Conservation (phyloP, 2,113 vertebrate species). For the Hiodon tergisus region DNA sequence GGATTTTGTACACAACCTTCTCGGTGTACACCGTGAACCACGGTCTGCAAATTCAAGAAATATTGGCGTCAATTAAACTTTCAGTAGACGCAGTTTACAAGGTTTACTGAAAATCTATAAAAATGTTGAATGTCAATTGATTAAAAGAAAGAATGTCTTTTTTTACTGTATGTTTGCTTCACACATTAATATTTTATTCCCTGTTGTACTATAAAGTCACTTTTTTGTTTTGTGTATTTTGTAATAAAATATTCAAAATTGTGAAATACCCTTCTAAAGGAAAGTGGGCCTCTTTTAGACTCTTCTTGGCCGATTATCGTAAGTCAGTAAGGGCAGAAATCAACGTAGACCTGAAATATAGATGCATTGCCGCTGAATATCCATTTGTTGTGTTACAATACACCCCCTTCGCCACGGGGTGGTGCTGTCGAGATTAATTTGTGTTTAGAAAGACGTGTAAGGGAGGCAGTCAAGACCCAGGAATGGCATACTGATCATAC, state of each 20-base stretch:
- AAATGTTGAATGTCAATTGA: background rate
- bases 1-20: too few relatives aligned
- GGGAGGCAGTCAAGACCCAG: background rate
- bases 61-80: too few relatives aligned
- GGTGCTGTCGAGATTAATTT: constrained; percentile 36
- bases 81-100: too few relatives aligned
- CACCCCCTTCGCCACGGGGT: constrained; percentile 38
- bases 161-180: background rate
- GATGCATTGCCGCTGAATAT: too few relatives aligned
- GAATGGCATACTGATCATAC: background rate
- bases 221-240: constrained; percentile 13
- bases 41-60: too few relatives aligned
- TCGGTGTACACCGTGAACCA: too few relatives aligned
- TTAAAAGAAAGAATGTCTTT: background rate
- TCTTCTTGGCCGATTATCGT: background rate
- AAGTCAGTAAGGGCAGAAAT: too few relatives aligned
- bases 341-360: too few relatives aligned
- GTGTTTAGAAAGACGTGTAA: background rate
- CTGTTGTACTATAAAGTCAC: background rate
- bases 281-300: background rate
- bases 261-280: background rate
- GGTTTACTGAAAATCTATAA: background rate
- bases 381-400: background rate
- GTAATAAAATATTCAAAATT: constrained; percentile 24
- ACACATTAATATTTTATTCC: background rate